Evolutionary conservation across 2,888 invertebrate species (phyloP), one percentile per base, ranked within the genome.

Genomic region (Seira musarum): DNA sequence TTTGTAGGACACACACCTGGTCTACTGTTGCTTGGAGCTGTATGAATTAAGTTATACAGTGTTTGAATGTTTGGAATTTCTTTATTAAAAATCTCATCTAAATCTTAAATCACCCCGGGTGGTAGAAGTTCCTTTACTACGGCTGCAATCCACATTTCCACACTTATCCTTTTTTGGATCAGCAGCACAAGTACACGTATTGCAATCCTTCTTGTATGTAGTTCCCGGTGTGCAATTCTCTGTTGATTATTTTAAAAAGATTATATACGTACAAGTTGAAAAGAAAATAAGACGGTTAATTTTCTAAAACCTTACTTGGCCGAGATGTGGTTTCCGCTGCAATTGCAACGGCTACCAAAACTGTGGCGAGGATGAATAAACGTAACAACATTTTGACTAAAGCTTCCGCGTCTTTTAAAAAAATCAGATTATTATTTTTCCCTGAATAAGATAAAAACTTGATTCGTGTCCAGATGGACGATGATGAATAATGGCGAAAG

Each of bases 1-100:
- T 75, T 79, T 6, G 85, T 85, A 5, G 86, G 86, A 57, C 86
- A 86, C 13, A 77, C 68, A n/a, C 86, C 86, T 2, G 86, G 86
- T 6, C 84, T 72, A 0, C n/a, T 75, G 30, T 30, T 73, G 22
- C 77, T 81, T 40, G 83, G 77, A 53, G 85, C 84, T 85, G 49
- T 40, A 10, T 15, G 67, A 49, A 46, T 17, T 35, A 76, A 24
- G 53, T 25, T n/a, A 17, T 60, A 13, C n/a, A 17, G n/a, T 60
- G 17, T 8, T 60, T 19, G 46, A 19, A 69, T 61, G n/a, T 49
- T 24, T 69, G 10, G 21, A 69, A 22, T 49, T 15, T n/a, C n/a
- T n/a, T 68, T 8, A 46, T 13, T 35, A 21, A 3, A 70, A 30
- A 46, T 8, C 10, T 25, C 19, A 35, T 2, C 15, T 24, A 46